Base-by-base conservation (phyloP, 2,797 vertebrate species). In the Phyllotis vaccarum region DNA sequence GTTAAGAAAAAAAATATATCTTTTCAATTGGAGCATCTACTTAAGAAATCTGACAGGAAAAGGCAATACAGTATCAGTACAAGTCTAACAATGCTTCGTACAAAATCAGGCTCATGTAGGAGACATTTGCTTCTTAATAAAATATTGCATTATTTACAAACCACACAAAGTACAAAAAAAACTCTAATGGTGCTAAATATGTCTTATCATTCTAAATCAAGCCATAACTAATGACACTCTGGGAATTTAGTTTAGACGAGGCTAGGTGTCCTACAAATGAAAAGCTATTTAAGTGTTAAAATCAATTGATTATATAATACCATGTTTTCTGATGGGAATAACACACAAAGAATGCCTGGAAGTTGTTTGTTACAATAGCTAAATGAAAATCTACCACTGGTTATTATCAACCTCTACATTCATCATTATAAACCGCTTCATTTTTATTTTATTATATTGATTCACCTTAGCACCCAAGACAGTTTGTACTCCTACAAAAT, bases 361-460 rank as follows among this genome's bases (percentile, higher is more conserved):
- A 98, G 83, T 98, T 98, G 82, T 97, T 98, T 98, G 97, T 96
- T 98, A 95, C 74, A 95, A 68, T 93, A 82, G 94, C 95, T 97
- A 98, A 98, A 97, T 97, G 95, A 98, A 93, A 93, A 97, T 98
- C 98, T 98, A 97, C 91, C 88, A 97, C 90, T 98, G 64, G 91
- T 98, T 98, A 97, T 98, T 98, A 97, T 96, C 96, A 96, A 86
- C 89, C 88, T 87, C 89, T 98, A 88, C 93, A 98, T 98, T 98
- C 96, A 98, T 98, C 98, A 98, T 97, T 98, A 97, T 96, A 97
- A 97, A 97, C 93, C 79, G 3, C 91, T 98, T 95, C 79, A 94
- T 98, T 98, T 98, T 98, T 98, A 98, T 98, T 98, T 98, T 97
- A 98, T 97, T 96, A 86, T 97, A 98, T 98, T 98, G 98, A 98